Evolutionary conservation across 2,113 vertebrate species (phyloP).

Genomic region (Sylvietta virens): DNA sequence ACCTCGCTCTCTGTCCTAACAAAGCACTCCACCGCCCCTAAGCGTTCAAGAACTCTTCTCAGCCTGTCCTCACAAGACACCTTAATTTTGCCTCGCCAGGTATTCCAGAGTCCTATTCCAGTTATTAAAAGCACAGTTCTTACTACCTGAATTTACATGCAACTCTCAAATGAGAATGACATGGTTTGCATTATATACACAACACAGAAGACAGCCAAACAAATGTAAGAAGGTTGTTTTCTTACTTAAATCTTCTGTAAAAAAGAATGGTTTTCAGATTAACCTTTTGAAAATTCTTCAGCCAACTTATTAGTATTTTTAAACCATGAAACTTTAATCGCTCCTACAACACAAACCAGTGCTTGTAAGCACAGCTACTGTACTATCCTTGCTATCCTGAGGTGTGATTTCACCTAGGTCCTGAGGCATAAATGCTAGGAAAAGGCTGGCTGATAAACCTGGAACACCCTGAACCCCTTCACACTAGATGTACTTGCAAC

Average conservation of each 20-base stretch:
- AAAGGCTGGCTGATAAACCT: neutral
- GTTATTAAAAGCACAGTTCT: neutral
- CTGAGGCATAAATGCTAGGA: neutral
- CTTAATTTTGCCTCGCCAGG: neutral
- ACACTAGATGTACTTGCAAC: neutral
- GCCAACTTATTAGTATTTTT: neutral
- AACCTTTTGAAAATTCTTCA: neutral
- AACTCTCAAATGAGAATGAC: neutral
- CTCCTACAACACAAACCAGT: neutral
- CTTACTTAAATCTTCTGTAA: neutral
- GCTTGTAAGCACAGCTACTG: neutral
- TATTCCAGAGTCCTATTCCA: neutral
- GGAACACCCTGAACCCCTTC: neutral
- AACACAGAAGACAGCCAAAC: neutral
- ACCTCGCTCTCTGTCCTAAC: neutral
- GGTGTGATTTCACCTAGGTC: neutral
- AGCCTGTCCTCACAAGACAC: neutral
- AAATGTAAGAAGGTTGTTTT: neutral
- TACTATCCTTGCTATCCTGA: neutral
- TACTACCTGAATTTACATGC: neutral
- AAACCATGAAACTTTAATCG: neutral
- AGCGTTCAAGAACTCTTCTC: neutral
- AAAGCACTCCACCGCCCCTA: fast-evolving
- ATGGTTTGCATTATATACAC: neutral
- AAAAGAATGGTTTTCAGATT: neutral